Base-by-base conservation (phyloP, 2,888 invertebrate species). In the Emmelina monodactyla region DNA sequence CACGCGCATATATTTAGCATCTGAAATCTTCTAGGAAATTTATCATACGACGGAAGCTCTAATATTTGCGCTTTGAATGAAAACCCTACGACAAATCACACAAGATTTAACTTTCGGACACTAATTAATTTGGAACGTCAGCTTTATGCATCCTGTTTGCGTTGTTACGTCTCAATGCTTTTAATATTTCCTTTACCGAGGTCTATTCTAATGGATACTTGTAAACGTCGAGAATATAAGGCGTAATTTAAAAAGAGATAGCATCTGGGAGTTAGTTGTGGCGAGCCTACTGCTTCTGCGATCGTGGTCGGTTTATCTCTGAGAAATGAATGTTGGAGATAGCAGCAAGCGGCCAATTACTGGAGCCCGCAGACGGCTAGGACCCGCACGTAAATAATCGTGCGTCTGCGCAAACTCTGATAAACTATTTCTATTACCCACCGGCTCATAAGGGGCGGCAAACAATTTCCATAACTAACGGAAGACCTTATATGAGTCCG, bases 281-380 rank as follows among this genome's bases (percentile, higher is more conserved):
- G 47, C 46, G 50, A 58, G 59, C 58, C 61, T 50, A 55, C 47
- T 45, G 53, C 52, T 41, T 46, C 49, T 46, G 55, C 47, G 53
- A 51, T 46, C 47, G 51, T 44, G 61, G 56, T 57, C 55, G 58
- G 58, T 64, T 70, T 75, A 72, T 73, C 71, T 57, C 53, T n/a
- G 55, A 54, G 61, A 67, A 68, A 75, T 78, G 70, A 73, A 73
- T 75, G 73, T 70, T 66, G 53, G 63, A 61, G 69, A 71, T 75
- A 72, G 60, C 65, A 64, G 67, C 69, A 67, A 66, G 63, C 65
- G 66, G 62, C 65, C 73, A 73, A 73, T 75, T 75, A 75, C 64
- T 53, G 60, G 50, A 50, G 50, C 47, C 56, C 59, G 58, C 54
- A 63, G 62, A 62, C 69, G 53, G 58, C 59, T 55, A 58, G 62